Conservation (phyloP, 2,888 invertebrate genomes). For the Hydriomena furcata region DNA sequence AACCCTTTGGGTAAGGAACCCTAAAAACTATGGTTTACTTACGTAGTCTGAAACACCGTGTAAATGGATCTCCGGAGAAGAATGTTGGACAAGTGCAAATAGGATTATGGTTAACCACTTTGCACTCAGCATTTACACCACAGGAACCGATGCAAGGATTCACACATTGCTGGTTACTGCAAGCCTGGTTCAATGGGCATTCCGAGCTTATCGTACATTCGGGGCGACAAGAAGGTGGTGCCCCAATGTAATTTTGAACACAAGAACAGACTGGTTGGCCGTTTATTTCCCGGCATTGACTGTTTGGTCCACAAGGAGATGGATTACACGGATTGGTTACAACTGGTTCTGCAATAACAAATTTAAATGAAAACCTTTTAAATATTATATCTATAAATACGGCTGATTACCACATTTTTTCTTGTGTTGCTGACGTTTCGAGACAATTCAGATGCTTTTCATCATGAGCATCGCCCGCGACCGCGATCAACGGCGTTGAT, state of each 20-base stretch:
- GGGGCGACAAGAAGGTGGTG: constrained; percentile 87
- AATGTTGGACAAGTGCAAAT: constrained; percentile 87
- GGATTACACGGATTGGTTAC: constrained; percentile 84
- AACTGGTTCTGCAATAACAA: constrained; percentile 74
- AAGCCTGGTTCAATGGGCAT: constrained; percentile 88
- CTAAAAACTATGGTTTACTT: constrained; percentile 48
- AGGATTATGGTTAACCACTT: constrained; percentile 90
- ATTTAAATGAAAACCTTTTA: not conserved
- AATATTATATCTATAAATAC: too few species aligned
- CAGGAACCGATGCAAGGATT: constrained; percentile 90
- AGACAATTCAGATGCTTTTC: too few species aligned
- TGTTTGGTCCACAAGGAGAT: constrained; percentile 86
- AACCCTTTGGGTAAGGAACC: too few species aligned
- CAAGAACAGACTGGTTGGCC: constrained; percentile 89
- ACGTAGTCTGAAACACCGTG: constrained; percentile 83
- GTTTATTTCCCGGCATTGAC: constrained; percentile 84
- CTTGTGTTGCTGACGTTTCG: too few species aligned
- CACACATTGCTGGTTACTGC: constrained; percentile 87
- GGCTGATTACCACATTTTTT: too few species aligned
- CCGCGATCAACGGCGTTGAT: too few species aligned
- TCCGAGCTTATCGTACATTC: constrained; percentile 89
- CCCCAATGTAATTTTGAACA: constrained; percentile 84
- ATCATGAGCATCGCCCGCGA: too few species aligned
- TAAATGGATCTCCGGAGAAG: constrained; percentile 87
- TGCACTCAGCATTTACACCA: constrained; percentile 88